Conservation (phyloP, 2,113 vertebrate genomes). For the Bubo bubo region DNA sequence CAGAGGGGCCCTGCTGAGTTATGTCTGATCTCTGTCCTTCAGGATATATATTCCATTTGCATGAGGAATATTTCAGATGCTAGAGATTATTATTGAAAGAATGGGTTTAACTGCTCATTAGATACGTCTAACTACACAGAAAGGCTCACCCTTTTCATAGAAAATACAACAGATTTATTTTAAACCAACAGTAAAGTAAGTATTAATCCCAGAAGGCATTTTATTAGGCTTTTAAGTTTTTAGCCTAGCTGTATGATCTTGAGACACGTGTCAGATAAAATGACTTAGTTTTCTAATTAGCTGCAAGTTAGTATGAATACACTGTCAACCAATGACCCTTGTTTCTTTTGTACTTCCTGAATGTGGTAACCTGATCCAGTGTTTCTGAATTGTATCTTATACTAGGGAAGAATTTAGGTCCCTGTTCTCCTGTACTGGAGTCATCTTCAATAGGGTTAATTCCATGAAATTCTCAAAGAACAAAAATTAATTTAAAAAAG, state of each 20-base stretch:
- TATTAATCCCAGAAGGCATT: neutral
- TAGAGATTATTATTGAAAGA: neutral
- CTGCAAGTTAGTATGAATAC: neutral
- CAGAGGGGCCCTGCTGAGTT: neutral
- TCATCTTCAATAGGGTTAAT: neutral
- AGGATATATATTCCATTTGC: neutral
- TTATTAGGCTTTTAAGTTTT: slow-evolving; percentile 49
- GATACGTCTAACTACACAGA: neutral
- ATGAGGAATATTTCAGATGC: neutral
- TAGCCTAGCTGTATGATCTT: neutral
- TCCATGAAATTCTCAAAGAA: neutral
- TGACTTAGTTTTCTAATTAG: neutral
- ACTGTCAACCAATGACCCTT: neutral
- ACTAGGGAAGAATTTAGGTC: neutral
- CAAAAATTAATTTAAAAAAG: neutral
- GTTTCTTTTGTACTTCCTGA: neutral
- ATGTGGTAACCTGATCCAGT: neutral
- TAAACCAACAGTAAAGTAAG: neutral
- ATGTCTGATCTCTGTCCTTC: neutral
- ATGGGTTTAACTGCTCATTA: neutral
- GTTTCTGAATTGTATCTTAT: neutral
- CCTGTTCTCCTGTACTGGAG: neutral
- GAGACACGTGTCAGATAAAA: neutral
- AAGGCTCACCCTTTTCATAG: neutral
- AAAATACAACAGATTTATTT: slow-evolving; percentile 6